Evolutionary conservation across 2,888 invertebrate genomes (phyloP), one percentile per base, ranked within the genome.

Genomic region (Metallyticus violacea): DNA sequence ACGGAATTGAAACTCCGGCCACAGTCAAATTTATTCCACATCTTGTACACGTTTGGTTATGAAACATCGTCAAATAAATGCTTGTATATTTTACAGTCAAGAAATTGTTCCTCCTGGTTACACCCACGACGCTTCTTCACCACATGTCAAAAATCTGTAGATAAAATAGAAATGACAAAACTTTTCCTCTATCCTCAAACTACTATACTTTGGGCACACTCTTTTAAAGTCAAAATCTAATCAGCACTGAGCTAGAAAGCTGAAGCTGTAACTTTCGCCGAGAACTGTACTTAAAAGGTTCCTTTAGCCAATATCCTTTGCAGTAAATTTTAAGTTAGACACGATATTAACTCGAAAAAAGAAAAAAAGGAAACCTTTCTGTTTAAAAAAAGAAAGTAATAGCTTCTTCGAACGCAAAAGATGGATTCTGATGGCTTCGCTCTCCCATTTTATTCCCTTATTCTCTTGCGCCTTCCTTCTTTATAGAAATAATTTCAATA

Each of bases 401-500:
- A 85, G 85, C 85, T 40, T 79, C 85, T 85, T 85, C 85, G 85
- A 85, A 85, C 30, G 62, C 77, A 79, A 79, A 79, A 85, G 86
- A 87, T 87, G 86, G 87, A 87, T 87, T 86, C 79, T 84, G 86
- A 87, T 87, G 84, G 87, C 81, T 22, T 77, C 28, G 28, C 77
- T 25, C 26, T 86, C 62, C 27, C 78, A 81, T 30, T 77, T 40
- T 81, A 27, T 30, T 28, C 79, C 77, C 27, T 26, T 77, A n/a
- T 77, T 30, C 29, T 81, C 29, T 76, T 77, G 40, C 22, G n/a
- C 27, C 86, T 77, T 79, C 82, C 15, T 81, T 29, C 83, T 81
- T 85, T 62, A 81, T 85, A 79, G 87, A 87, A 88, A 88, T 89
- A 88, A 89, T 88, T 88, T 88, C 88, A 87, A 89, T 89, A 89